Evolutionary conservation across 2,113 vertebrate species (phyloP), one percentile per base, ranked within the genome.

Genomic region (Apaloderma vittatum): DNA sequence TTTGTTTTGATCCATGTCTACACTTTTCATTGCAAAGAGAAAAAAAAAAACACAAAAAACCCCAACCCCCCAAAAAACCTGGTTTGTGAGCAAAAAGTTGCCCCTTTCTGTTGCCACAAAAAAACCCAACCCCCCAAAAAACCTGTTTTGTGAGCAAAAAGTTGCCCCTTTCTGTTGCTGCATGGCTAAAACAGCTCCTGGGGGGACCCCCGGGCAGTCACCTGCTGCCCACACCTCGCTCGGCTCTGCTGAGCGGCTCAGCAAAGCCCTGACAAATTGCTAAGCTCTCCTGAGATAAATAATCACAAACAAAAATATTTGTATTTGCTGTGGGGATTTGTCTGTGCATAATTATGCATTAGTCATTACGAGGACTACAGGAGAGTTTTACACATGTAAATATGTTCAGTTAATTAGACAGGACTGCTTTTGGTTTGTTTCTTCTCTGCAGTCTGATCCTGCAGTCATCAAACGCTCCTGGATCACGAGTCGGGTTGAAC

Each of bases 371-470:
- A 97, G 85, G 96, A 80, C 96, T 96, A 97, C 97, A 97, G 96
- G 95, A 97, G 96, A 97, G 92, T 97, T 97, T 97, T 97, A 97
- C 97, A 97, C 96, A 96, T 98, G 96, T 97, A 97, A 97, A 98
- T 97, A 96, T 96, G 96, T 94, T 96, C 92, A 89, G 95, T 94
- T 98, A 98, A 98, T 98, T 98, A 97, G 95, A 92, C 95, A 92
- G 94, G 93, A 93, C 88, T 86, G 92, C 94, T 97, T 95, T 97
- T 88, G 95, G 96, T 97, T 95, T 77, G 88, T 82, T 92, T 91
- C 95, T 97, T 95, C 94, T 91, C 79, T 91, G 93, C 95, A 92
- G 95, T 74, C 65, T 82, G 96, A 91, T 96, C 94, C 86, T 77
- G 90, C 93, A 95, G 80, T 81, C 95, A 96, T 88, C 92, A 96